These are phyloP conservation scores for Callaeas wilsoni DNA, from an alignment of 2,113 vertebrate species.

Conservation along the genomic window DNA sequence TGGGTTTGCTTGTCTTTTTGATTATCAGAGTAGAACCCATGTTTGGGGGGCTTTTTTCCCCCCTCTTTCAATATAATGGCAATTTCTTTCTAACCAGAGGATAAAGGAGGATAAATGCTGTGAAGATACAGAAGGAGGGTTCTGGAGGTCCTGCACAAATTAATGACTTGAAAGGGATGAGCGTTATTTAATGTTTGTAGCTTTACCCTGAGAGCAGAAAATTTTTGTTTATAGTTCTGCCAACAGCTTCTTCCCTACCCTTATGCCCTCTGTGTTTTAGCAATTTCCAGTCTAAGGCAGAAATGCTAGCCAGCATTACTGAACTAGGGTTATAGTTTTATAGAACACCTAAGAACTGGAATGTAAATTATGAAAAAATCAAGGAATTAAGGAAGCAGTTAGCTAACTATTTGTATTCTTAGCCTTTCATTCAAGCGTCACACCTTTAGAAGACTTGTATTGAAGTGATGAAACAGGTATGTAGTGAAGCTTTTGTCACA, in stretches of 20 bases:
- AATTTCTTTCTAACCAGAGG: background rate
- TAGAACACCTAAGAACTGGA: background rate
- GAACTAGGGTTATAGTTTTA: background rate
- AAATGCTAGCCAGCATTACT: background rate
- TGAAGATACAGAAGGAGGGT: background rate
- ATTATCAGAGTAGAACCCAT: background rate
- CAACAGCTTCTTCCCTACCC: background rate
- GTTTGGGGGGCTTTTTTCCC: rapidly evolving
- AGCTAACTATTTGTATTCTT: background rate
- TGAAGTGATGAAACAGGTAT: background rate
- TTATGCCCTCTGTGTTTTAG: background rate
- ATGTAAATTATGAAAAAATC: background rate
- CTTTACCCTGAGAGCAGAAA: background rate
- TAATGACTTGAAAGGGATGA: background rate
- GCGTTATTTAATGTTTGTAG: background rate
- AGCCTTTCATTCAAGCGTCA: background rate
- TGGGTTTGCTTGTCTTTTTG: background rate
- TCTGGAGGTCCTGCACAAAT: background rate
- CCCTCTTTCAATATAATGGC: rapidly evolving
- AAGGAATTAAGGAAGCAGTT: background rate
- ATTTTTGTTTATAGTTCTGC: background rate
- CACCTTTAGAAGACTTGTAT: background rate
- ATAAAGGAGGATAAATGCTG: background rate
- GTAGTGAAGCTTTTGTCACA: background rate
- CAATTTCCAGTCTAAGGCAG: background rate